Conservation (phyloP, 1,140 invertebrate species). For the Stenopsyche tienmushanensis region DNA sequence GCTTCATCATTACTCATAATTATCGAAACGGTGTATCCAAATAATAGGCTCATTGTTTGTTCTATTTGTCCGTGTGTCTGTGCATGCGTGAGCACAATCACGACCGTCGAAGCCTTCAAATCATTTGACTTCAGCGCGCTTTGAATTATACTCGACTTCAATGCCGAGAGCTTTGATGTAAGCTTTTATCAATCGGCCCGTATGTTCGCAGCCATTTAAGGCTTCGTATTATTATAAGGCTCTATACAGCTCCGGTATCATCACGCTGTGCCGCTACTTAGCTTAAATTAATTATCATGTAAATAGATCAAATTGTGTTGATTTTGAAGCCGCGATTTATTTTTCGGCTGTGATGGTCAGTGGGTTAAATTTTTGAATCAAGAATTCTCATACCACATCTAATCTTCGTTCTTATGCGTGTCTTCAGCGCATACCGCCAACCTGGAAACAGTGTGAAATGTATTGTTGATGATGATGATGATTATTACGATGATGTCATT, state of each 20-base stretch:
- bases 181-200: slow-evolving; percentile 27
- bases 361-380: neutral
- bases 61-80: slow-evolving; percentile 21
- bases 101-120: slow-evolving; percentile 20
- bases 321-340: neutral
- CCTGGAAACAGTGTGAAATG: slow-evolving; percentile 14
- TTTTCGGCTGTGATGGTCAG: neutral
- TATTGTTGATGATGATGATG: slow-evolving; percentile 22
- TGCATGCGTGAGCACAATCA: slow-evolving; percentile 22
- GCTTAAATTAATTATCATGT: neutral
- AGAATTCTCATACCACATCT: no score
- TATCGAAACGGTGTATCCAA: slow-evolving; percentile 34
- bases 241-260: neutral
- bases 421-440: no score
- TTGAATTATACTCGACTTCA: slow-evolving; percentile 21
- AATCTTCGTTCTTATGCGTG: no score
- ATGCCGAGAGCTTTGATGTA: slow-evolving; percentile 29
- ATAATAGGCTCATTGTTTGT: slow-evolving; percentile 36
- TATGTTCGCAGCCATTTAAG: slow-evolving; percentile 11
- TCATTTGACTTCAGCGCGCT: slow-evolving; percentile 22
- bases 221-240: neutral
- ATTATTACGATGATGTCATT: slow-evolving; percentile 25
- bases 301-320: neutral
- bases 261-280: neutral
- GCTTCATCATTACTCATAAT: slow-evolving; percentile 37